A percentile compares a stretch with the other conserved stretches of the same genome.
Conservation (phyloP, 35 echinoderm and acorn worm species). For the Apostichopus californicus region DNA sequence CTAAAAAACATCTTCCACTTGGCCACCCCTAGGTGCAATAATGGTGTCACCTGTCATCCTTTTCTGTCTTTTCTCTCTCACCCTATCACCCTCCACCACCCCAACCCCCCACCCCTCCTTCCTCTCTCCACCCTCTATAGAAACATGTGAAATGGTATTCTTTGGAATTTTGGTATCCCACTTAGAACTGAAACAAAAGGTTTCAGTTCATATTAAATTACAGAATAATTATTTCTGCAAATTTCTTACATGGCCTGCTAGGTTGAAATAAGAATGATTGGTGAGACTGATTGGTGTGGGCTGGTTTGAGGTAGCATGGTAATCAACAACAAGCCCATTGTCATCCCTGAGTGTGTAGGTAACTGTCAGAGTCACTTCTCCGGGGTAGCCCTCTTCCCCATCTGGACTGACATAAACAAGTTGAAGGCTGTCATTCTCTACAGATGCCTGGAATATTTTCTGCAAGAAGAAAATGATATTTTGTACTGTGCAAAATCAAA, state of each 20-base stretch:
- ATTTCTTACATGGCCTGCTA: conserved; percentile 91
- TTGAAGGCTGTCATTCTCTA: conserved; percentile 71
- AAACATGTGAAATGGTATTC: no score
- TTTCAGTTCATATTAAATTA: no score
- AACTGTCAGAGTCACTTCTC: conserved; percentile 67
- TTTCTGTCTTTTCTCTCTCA: no score
- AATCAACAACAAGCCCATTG: conserved; percentile 70
- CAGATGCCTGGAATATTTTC: conserved; percentile 65
- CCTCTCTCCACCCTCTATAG: no score
- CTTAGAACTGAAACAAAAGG: no score
- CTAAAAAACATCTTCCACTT: no score
- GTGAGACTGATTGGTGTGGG: conserved; percentile 87
- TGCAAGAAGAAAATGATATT: conserved; percentile 21
- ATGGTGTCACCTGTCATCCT: no score
- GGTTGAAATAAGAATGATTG: conserved; percentile 98
- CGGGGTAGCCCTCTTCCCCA: conserved; percentile 93
- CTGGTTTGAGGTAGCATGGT: conserved; percentile 75
- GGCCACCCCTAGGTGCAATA: not conserved
- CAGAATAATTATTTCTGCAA: not conserved
- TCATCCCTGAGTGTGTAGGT: conserved; percentile 83
- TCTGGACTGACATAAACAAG: conserved; percentile 84
- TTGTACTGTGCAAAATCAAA: no score
- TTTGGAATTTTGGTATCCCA: no score
- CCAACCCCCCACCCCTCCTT: no score
- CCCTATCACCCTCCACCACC: not conserved